Evolutionary conservation across 1,140 invertebrate genomes (phyloP).

Genomic region (Drosophila parvula): DNA sequence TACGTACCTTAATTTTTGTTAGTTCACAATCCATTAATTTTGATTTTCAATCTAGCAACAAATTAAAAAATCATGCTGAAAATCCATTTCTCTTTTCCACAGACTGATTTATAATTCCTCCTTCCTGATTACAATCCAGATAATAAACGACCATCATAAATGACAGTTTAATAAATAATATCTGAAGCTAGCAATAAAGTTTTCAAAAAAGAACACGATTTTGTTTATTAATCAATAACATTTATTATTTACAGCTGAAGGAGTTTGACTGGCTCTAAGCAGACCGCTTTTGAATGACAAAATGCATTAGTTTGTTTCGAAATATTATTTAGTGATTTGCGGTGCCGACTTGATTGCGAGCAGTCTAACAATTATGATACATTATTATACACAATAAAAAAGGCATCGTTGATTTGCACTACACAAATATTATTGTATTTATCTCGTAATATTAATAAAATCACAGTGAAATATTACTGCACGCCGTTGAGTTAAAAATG

Average conservation of each 20-base stretch:
- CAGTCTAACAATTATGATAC: conserved; percentile 52
- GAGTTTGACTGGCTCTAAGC: conserved; percentile 27
- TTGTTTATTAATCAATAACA: conserved; percentile 48
- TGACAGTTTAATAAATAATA: background rate
- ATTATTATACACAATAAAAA: conserved; percentile 60
- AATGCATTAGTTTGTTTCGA: conserved; percentile 36
- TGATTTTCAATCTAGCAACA: too few relatives aligned
- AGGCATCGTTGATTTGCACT: conserved; percentile 68
- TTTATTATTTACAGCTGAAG: conserved; percentile 60
- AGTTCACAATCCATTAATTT: too few relatives aligned
- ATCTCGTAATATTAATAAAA: conserved; percentile 74
- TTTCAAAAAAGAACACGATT: conserved; percentile 3
- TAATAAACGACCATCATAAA: too few relatives aligned
- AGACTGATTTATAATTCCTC: too few relatives aligned
- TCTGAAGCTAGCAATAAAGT: background rate
- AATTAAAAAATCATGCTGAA: too few relatives aligned
- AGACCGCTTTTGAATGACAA: conserved; percentile 32
- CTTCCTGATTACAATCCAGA: too few relatives aligned
- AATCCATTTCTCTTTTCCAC: too few relatives aligned
- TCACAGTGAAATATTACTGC: conserved; percentile 82
- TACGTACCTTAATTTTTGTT: too few relatives aligned
- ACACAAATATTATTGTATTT: conserved; percentile 80
- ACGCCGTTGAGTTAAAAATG: conserved; percentile 84
- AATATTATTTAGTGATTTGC: conserved; percentile 32
- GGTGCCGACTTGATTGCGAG: conserved; percentile 27